Conservation (phyloP, 2,113 vertebrate genomes). For the Cepphus grylle region DNA sequence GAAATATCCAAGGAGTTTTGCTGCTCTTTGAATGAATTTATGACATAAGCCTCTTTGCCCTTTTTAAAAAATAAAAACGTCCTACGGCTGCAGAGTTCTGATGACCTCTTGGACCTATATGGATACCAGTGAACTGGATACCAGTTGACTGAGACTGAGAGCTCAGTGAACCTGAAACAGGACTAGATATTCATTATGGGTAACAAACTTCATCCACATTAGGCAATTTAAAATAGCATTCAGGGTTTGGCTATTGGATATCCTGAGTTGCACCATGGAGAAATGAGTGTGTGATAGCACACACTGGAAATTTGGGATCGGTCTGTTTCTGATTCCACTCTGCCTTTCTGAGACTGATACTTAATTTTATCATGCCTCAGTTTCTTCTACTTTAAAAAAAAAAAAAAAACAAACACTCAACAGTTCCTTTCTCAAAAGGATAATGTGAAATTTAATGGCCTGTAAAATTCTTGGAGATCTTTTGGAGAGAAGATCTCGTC, state of each 20-base stretch:
- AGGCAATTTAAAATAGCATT: background rate
- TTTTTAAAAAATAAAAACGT: background rate
- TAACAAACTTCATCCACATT: background rate
- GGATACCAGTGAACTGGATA: background rate
- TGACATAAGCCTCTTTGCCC: background rate
- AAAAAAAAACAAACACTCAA: background rate
- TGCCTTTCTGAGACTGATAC: background rate
- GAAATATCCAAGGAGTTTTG: background rate
- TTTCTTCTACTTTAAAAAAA: background rate
- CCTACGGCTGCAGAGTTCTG: background rate
- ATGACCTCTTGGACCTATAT: accelerated
- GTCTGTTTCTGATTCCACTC: background rate
- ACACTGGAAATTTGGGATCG: background rate
- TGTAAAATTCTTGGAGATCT: background rate
- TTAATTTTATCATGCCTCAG: background rate
- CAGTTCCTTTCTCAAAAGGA: background rate
- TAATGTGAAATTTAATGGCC: background rate
- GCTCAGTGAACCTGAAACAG: background rate
- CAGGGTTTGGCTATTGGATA: background rate
- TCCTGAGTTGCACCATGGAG: background rate
- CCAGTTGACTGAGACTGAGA: background rate
- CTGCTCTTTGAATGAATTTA: background rate
- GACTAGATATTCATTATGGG: background rate
- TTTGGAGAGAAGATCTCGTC: background rate
- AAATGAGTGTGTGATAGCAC: background rate